Conservation (phyloP, 2,113 vertebrate species). For the Cyprinodon tularosa region DNA sequence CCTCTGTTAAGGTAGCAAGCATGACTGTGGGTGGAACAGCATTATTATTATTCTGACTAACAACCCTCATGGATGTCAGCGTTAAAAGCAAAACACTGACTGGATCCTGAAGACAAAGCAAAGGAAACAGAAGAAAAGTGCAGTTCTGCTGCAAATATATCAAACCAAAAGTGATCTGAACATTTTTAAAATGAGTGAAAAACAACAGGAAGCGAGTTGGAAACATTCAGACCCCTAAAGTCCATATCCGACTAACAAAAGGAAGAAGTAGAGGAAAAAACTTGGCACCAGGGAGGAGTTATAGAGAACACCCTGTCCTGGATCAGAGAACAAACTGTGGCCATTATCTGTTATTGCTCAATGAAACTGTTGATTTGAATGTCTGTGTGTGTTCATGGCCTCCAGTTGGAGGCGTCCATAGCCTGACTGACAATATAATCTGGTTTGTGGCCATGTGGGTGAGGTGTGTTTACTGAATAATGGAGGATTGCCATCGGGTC, state of each 20-base stretch:
- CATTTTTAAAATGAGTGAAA: neutral
- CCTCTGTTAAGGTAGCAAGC: neutral
- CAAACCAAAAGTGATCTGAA: neutral
- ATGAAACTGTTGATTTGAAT: conserved; percentile 3
- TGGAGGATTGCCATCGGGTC: neutral
- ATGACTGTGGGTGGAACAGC: neutral
- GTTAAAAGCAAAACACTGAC: too few relatives aligned
- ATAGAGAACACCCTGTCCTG: conserved; percentile 20
- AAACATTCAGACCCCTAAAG: neutral
- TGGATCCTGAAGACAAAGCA: neutral
- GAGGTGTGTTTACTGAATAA: neutral
- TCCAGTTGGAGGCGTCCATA: neutral
- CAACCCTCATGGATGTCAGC: too few relatives aligned
- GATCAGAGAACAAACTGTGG: conserved; percentile 7
- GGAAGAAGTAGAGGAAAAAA: neutral
- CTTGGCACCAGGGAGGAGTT: conserved; percentile 25
- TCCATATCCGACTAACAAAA: neutral
- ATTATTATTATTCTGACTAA: neutral
- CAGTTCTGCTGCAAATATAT: neutral
- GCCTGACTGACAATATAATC: neutral
- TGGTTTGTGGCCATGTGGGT: neutral
- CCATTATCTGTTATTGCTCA: conserved; percentile 23
- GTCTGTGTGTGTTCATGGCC: conserved; percentile 5
- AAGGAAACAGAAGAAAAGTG: neutral
- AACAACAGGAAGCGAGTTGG: neutral